These are phyloP conservation scores for Eulemur coronatus DNA, from an alignment of 2,797 vertebrate species.

Conservation along the genomic window DNA sequence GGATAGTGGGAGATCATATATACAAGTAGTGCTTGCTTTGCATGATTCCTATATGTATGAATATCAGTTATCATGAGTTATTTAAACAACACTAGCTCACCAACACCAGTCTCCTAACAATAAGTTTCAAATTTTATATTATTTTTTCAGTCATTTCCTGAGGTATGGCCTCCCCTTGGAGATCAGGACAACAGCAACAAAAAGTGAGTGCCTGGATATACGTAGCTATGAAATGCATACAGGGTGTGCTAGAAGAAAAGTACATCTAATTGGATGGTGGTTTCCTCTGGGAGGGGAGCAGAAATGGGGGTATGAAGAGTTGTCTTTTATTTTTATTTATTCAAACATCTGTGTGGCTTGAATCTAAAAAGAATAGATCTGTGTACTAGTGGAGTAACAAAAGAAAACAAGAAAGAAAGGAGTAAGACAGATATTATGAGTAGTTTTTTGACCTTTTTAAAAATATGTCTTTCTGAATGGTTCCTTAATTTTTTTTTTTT, in stretches of 20 bases:
- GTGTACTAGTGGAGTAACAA: background rate
- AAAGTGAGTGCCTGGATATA: background rate
- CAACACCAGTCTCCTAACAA: background rate
- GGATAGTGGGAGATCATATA: background rate
- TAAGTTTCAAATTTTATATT: background rate
- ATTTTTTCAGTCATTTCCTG: background rate
- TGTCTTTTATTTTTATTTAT: background rate
- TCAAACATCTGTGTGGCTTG: background rate
- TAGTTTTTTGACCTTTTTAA: background rate
- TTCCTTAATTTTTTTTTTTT: background rate
- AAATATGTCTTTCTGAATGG: background rate
- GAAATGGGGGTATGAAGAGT: background rate
- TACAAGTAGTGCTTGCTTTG: background rate
- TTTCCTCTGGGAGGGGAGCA: background rate
- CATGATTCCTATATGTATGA: background rate
- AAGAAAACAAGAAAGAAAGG: background rate
- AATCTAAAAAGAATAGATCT: background rate
- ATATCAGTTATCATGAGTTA: background rate
- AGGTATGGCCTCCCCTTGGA: background rate
- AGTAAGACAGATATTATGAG: background rate
- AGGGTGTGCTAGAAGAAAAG: background rate
- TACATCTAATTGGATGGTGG: background rate
- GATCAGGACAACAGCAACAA: background rate
- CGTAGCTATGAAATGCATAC: background rate
- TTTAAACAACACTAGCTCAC: background rate